phyloP scores from a whole-genome alignment of 2,888 invertebrate genomes.

The Steinernema scapterisci region DNA sequence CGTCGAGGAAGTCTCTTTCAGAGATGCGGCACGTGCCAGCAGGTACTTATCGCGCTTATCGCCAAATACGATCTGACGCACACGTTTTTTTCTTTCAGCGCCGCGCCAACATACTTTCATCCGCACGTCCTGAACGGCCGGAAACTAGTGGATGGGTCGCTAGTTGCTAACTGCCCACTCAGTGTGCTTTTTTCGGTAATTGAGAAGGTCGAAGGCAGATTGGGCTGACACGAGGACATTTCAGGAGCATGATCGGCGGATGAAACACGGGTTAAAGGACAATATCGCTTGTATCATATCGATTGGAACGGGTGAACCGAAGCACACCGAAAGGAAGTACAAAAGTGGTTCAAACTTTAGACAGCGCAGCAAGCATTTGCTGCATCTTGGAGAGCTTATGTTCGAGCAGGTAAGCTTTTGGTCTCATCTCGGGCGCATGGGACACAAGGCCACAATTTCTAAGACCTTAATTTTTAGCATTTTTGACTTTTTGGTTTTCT shows the following conservation, averaged over 20 bases:
- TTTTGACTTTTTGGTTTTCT: too few species aligned
- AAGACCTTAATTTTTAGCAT: neutral
- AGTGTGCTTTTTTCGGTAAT: conserved; percentile 57
- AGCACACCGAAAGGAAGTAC: conserved; percentile 46
- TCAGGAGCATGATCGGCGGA: conserved; percentile 58
- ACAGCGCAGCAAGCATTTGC: conserved; percentile 53
- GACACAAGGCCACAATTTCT: too few species aligned
- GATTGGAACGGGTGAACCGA: conserved; percentile 62
- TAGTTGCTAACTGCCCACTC: conserved; percentile 63
- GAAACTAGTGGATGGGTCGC: conserved; percentile 59
- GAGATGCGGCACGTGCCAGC: conserved; percentile 61
- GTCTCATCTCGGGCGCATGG: too few species aligned
- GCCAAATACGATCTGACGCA: neutral
- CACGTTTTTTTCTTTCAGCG: conserved; percentile 42
- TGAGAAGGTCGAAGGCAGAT: neutral
- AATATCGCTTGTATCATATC: conserved; percentile 56
- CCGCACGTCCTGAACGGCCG: conserved; percentile 51
- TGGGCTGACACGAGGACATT: conserved; percentile 15
- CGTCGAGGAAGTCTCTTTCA: conserved; percentile 56
- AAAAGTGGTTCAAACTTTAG: conserved; percentile 52
- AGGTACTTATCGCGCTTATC: conserved; percentile 39
- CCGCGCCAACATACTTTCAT: conserved; percentile 64
- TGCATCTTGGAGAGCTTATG: conserved; percentile 54
- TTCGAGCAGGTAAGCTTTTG: conserved; percentile 53
- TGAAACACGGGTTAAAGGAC: conserved; percentile 50